A percentile compares a stretch with the other conserved stretches of the same genome.
These are phyloP conservation scores for Rhombomys opimus DNA, from an alignment of 2,113 vertebrate species.

Conservation along the genomic window DNA sequence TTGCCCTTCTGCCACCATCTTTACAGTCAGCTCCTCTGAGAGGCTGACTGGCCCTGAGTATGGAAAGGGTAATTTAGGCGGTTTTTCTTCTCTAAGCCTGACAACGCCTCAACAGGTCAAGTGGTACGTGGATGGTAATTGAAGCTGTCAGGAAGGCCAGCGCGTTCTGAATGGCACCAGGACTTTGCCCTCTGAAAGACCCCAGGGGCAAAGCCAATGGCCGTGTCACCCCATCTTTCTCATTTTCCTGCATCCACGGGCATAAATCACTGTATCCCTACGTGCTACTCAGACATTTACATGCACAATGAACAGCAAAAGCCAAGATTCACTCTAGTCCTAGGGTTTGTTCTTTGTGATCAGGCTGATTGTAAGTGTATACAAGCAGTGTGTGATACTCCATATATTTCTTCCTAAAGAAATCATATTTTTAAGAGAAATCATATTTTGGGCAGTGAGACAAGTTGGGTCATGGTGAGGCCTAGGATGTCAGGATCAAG, in stretches of 20 bases:
- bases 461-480: not conserved
- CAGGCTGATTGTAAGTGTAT: slow-evolving; percentile 55
- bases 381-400: not conserved
- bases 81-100: slow-evolving; percentile 61
- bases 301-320: not conserved
- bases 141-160: slow-evolving; percentile 49
- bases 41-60: slow-evolving; percentile 9
- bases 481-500: not conserved
- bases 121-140: not conserved
- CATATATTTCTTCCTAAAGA: slow-evolving; percentile 5
- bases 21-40: slow-evolving; percentile 52
- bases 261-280: slow-evolving; percentile 16
- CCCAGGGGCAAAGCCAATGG: slow-evolving; percentile 50
- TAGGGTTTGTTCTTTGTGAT: slow-evolving; percentile 55
- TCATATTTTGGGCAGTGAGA: slow-evolving; percentile 31
- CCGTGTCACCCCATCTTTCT: slow-evolving; percentile 34
- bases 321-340: slow-evolving; percentile 53
- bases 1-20: slow-evolving; percentile 27
- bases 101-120: slow-evolving; percentile 53
- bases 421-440: slow-evolving; percentile 76
- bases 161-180: slow-evolving; percentile 58
- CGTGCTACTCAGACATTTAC: slow-evolving; percentile 1
- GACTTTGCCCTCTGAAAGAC: slow-evolving; percentile 70
- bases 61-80: slow-evolving; percentile 35
- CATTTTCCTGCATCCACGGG: not conserved